Base-by-base conservation (phyloP, 2,888 invertebrate species). In the Tinea pellionella region DNA sequence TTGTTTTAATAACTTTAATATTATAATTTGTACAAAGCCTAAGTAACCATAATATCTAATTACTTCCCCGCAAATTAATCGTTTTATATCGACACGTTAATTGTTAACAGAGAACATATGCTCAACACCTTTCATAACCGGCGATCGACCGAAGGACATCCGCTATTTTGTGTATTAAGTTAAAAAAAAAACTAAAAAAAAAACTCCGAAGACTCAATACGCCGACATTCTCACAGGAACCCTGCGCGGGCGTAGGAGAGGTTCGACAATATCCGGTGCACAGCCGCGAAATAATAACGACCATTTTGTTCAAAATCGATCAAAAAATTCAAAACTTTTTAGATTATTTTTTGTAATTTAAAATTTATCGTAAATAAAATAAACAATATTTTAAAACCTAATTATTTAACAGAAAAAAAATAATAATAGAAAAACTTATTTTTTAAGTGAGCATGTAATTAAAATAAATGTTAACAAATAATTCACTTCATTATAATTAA, bases 91-190 rank as follows among this genome's bases (percentile, higher is more conserved):
- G 30, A 57, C 57, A 55, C n/a, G 13, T 57, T 57, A 57, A 57
- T 57, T 29, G 57, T 57, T 57, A 57, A 57, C 11, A 13, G 13
- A 12, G 47, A 43, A 47, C 85, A 87, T 85, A 81, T 87, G 86
- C 76, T 87, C 83, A 79, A 86, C 86, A 86, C 86, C 86, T 87
- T 87, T 86, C 82, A 86, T 85, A 86, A 84, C 84, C 86, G 81
- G 84, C 86, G 81, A 83, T 85, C 78, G 77, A 69, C 73, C 73
- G 85, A 86, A 87, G 86, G 86, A 87, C 86, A 83, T 87, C 86
- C 86, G 85, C 82, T 85, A 84, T 86, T 85, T 82, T 78, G 80
- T 77, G 72, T 73, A 75, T 76, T 70, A 75, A 74, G 61, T 24
- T 61, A 61, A 61, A 63, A 79, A 80, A 78, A 81, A 80, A 79